Evolutionary conservation across 2,113 vertebrate genomes (phyloP), one percentile per base, ranked within the genome.

Genomic region (Ameiurus melas): DNA sequence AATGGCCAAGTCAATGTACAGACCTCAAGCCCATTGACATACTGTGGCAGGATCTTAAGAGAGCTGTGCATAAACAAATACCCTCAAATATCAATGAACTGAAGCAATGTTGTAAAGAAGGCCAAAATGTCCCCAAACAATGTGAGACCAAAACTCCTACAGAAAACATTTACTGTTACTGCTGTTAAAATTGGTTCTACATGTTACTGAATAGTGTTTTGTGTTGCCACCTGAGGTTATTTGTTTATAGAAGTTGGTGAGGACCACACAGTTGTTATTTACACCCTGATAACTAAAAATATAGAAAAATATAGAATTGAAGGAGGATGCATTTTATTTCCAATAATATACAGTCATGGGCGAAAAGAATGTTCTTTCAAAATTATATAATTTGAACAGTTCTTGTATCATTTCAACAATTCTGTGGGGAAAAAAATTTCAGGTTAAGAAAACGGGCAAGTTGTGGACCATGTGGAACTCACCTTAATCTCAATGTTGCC

Each of bases 401-500:
- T 78, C 25, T 51, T 78, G 12, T 7, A 51, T 78, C 20, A 51
- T 51, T 78, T 51, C 13, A 78, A 78, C 75, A 51, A 78, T 6
- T 47, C 3, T 47, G 3, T 77, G 3, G 20, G n/a, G n/a, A n/a
- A 75, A 47, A 75, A 13, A 75, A 75, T 75, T 7, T n/a, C 75
- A 53, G 13, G 1, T 6, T 17, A 33, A 22, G 25, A 13, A 57
- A 78, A n/a, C 25, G 30, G 27, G 33, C 79, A 64, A 22, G 64
- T 30, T n/a, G 84, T 68, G 55, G 58, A 53, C 53, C 55, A 57
- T 85, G 43, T 64, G 64, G n/a, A 55, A 73, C 93, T 94, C 97
- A 99, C 98, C 98, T 99, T 99, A 94, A 99, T 99, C 94, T 99
- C 98, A 92, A 99, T 99, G 95, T 99, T 99, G 94, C 98, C 98